phyloP scores from a whole-genome alignment of 2,113 vertebrate species.

The Riparia riparia region DNA sequence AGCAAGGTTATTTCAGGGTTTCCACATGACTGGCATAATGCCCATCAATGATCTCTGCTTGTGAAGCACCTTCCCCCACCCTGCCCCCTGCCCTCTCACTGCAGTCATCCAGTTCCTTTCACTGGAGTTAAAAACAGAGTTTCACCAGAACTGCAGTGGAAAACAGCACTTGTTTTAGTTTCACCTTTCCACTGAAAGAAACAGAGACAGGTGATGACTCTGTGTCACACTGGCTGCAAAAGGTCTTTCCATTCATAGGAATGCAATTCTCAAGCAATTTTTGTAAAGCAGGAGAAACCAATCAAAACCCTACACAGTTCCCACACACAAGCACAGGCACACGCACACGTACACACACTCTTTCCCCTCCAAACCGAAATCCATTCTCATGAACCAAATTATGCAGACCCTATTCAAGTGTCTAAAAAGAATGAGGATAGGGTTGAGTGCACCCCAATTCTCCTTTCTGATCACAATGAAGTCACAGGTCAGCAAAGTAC shows the following conservation, averaged over 20 bases:
- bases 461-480: neutral
- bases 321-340: neutral
- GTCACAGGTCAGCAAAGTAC: constrained; percentile 11
- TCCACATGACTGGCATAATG: neutral
- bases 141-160: neutral
- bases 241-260: neutral
- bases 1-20: neutral
- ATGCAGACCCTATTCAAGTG: constrained; percentile 22
- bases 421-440: neutral
- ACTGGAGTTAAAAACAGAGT: neutral
- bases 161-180: neutral
- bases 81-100: neutral
- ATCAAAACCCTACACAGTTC: neutral
- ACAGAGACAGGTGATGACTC: neutral
- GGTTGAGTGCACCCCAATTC: neutral
- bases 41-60: neutral
- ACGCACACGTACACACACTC: neutral
- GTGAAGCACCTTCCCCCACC: neutral
- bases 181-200: neutral
- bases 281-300: constrained; percentile 21
- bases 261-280: neutral
- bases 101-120: neutral
- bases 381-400: neutral
- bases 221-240: neutral
- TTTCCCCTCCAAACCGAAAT: neutral